Conservation (phyloP, 2,888 invertebrate species). For the Macrophya alboannulata region DNA sequence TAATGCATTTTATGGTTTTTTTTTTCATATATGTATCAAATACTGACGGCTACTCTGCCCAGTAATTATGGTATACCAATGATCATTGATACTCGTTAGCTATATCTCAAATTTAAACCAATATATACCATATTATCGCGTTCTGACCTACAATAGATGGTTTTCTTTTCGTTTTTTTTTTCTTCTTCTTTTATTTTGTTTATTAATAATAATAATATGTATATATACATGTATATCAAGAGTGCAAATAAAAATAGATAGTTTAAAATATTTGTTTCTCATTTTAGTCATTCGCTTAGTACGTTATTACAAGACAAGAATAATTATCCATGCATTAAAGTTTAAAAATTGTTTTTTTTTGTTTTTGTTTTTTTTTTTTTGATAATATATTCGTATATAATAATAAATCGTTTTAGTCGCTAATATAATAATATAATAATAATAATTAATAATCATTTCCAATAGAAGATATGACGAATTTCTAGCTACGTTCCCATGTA, state of each 20-base stretch:
- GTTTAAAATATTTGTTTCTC: constrained; percentile 72
- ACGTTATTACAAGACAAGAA: constrained; percentile 64
- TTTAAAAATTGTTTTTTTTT: constrained; percentile 27
- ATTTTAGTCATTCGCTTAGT: constrained; percentile 63
- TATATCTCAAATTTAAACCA: background rate
- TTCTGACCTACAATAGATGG: constrained; percentile 37
- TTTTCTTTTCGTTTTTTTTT: constrained; percentile 14
- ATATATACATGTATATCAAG: constrained; percentile 62
- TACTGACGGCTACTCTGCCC: background rate
- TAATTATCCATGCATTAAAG: constrained; percentile 47
- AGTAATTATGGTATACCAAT: background rate
- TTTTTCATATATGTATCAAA: background rate
- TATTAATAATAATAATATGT: constrained; percentile 38
- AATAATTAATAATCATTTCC: constrained; percentile 47
- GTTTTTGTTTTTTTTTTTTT: background rate
- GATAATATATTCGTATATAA: background rate
- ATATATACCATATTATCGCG: constrained; percentile 57
- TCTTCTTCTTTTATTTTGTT: constrained; percentile 58
- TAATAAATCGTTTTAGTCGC: background rate
- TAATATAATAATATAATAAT: constrained; percentile 48
- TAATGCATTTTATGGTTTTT: background rate
- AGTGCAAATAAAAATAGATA: constrained; percentile 76
- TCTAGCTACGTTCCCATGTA: constrained; percentile 65
- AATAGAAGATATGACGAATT: constrained; percentile 69
- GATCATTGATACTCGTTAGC: background rate